Base-by-base conservation (phyloP, 2,888 invertebrate species). In the Hermaeophaga mercurialis region DNA sequence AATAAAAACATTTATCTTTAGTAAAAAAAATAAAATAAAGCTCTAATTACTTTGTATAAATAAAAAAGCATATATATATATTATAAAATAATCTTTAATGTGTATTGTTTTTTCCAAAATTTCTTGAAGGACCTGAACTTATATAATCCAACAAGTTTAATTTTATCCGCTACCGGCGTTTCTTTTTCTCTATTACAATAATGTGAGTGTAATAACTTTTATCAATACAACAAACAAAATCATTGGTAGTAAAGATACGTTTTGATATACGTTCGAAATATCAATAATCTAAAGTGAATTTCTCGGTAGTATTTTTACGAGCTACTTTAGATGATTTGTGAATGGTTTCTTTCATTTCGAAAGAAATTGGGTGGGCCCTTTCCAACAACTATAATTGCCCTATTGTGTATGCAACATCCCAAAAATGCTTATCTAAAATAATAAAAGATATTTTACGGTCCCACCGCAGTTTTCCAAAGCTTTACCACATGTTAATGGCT, bases 311-410 rank as follows among this genome's bases (percentile, higher is more conserved):
- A 49, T 52, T 59, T 56, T 61, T 61, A 61, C 50, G 61, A 56
- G 56, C 49, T 50, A 49, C 61, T 61, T 52, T 36, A 54, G 45
- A 58, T 54, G 62, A 62, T 58, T 57, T 53, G 58, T 62, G 60
- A 62, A 62, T 60, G 60, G 47, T 47, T 54, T 59, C 53, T 58
- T 60, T 62, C 52, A 62, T 58, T 62, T 54, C 52, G 46, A 44
- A n/a, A 56, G 49, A 33, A 55, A 59, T 49, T 56, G 59, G 62
- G 59, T 58, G 58, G 58, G 58, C 55, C 55, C 44, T 41, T 52
- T 48, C 46, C 26, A 24, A 45, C 33, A 28, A 59, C 44, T 38
- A 50, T 43, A 58, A 47, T 59, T 46, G 34, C 50, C 34, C 34
- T 54, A 47, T 58, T 54, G 41, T 54, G 47, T 41, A 38, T 39